These are phyloP conservation scores for Equus przewalskii DNA, from an alignment of 2,113 vertebrate species.

Conservation along the genomic window DNA sequence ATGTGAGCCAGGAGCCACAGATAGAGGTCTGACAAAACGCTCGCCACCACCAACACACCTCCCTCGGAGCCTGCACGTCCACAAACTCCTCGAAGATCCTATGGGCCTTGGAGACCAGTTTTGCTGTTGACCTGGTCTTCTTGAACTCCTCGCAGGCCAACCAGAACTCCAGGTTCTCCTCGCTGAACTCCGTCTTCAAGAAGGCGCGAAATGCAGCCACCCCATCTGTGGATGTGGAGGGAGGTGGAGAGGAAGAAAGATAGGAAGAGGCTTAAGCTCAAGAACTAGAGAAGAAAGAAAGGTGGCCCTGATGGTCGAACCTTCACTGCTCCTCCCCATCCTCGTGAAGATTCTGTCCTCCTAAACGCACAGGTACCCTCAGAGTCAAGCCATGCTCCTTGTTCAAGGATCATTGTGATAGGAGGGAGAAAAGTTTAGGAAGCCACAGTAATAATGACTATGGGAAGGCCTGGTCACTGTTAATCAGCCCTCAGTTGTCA, in stretches of 20 bases:
- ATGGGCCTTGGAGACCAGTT: constrained; percentile 93
- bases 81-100: constrained; percentile 97
- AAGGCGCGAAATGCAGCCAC: constrained; percentile 96
- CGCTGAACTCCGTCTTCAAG: constrained; percentile 97
- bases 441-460: no score
- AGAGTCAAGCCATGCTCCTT: neutral
- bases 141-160: constrained; percentile 97
- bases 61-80: constrained; percentile 94
- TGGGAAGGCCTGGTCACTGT: neutral
- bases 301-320: neutral
- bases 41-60: constrained; percentile 88
- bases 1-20: neutral
- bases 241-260: constrained; percentile 12
- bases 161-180: constrained; percentile 99
- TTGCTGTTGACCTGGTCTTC: constrained; percentile 90
- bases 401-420: neutral
- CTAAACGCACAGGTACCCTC: neutral
- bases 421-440: neutral
- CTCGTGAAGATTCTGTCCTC: neutral
- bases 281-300: neutral
- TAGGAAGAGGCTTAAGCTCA: neutral
- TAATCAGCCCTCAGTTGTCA: neutral
- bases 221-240: constrained; percentile 91
- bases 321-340: neutral
- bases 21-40: neutral